phyloP scores from a whole-genome alignment of 2,797 vertebrate species.

The Carcharodon carcharias region DNA sequence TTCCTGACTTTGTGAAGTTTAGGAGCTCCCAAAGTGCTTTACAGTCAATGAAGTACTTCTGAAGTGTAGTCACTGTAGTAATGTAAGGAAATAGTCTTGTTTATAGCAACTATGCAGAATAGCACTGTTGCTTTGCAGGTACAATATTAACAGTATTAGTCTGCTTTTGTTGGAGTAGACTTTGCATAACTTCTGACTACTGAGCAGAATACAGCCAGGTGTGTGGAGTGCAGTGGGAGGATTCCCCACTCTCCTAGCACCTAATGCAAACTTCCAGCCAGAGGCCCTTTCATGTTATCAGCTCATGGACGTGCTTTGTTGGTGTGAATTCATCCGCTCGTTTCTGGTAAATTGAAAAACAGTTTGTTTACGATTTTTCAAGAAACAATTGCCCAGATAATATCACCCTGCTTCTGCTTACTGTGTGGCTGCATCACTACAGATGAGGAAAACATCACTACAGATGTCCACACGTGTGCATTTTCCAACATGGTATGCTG shows the following conservation, averaged over 20 bases:
- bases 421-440: neutral
- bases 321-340: neutral
- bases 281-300: neutral
- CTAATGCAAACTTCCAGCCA: neutral
- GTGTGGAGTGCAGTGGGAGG: neutral
- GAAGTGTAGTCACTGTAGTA: neutral
- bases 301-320: neutral
- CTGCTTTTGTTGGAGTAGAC: neutral
- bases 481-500: neutral
- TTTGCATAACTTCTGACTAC: neutral
- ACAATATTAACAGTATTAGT: neutral
- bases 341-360: neutral
- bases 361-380: neutral
- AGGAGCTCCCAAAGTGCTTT: no score
- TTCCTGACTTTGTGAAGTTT: neutral
- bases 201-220: neutral
- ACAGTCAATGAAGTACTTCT: neutral
- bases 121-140: neutral
- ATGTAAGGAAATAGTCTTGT: neutral
- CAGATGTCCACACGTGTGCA: neutral
- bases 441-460: neutral
- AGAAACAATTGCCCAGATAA: neutral
- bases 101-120: neutral
- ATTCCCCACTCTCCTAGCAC: neutral
- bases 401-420: neutral